Base-by-base conservation (phyloP, 2,888 invertebrate species). In the Andrena minutula region DNA sequence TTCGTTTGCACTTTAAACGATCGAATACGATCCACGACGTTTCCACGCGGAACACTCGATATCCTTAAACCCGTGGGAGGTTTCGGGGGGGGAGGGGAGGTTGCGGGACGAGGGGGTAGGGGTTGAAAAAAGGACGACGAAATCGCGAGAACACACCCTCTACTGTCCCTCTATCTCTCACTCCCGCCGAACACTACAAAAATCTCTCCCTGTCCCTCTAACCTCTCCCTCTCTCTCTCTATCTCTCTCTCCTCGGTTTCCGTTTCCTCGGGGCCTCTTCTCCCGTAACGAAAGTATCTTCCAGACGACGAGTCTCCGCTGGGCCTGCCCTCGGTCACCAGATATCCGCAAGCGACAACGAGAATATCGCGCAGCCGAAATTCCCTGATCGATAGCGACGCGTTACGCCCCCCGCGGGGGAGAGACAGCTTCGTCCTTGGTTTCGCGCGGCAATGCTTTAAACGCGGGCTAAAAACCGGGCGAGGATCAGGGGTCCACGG, bases 121-220 rank as follows among this genome's bases (percentile, higher is more conserved):
- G 35, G 53, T 51, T 70, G 6, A 66, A 61, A 51, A 66, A 75
- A 66, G 70, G 49, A 53, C 53, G 53, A 82, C 76, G 74, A 85
- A 82, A 86, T 79, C 84, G 76, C 86, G 79, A 41, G 79, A 78
- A 53, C 75, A 70, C 83, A 80, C 87, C 84, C 86, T 76, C 65
- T 28, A 58, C 32, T 64, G 53, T 74, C 80, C 88, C 86, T 79
- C 83, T 41, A 16, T 84, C 84, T 81, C 41, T 83, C 77, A 79
- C 85, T 79, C 65, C 79, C 49, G 75, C 82, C 82, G 78, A 74
- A 75, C 83, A 75, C 82, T 80, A 66, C 41, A 41, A 41, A 76
- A 30, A 23, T 41, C 80, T 85, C 78, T 70, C 82, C 75, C 75
- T 83, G 70, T 76, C 32, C 69, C 47, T 70, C 51, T 56, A 49